Evolutionary conservation across 1,140 invertebrate genomes (phyloP), one percentile per base, ranked within the genome.

Genomic region (Aphidius gifuensis): DNA sequence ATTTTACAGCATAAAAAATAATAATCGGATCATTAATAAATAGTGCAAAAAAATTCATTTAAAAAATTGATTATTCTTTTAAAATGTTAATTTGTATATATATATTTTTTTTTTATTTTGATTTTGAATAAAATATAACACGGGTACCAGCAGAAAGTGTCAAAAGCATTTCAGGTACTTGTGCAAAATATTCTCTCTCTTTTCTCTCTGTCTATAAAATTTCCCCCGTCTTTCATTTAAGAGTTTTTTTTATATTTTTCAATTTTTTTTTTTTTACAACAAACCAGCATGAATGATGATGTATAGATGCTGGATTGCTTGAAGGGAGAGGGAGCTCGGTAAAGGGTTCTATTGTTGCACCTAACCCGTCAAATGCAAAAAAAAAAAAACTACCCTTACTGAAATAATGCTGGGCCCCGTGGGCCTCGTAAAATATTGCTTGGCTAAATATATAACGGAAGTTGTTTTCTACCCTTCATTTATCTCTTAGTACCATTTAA

Each of bases 291-390:
- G 78, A 78, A 78, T 78, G 77, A 79, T 79, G 77, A 79, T 79
- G 77, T 78, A 78, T 80, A 76, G 77, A 77, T 79, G 76, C 77
- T 79, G 76, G 76, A 71, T 74, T 74, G 23, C 23, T 23, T 23
- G 75, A 72, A 69, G 70, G 39, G 72, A 76, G 23, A 23, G 73
- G 75, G 77, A 75, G 77, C 77, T 76, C 68, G 74, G 74, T 79
- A 79, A 79, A 79, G 77, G 77, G 77, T 78, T 79, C 77, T 66
- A 78, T 79, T 79, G 77, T 79, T 57, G 54, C 59, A 63, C 64
- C 62, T 55, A 64, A 51, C 50, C 49, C 49, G 42, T 53, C 61
- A 39, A 23, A 23, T 23, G 23, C 60, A 60, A 51, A 21, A 38
- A 47, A 56, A 63, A 62, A 40, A 55, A 55, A 55, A 43, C 55